phyloP scores from a whole-genome alignment of 2,888 invertebrate species.

The Schizotus pectinicornis region DNA sequence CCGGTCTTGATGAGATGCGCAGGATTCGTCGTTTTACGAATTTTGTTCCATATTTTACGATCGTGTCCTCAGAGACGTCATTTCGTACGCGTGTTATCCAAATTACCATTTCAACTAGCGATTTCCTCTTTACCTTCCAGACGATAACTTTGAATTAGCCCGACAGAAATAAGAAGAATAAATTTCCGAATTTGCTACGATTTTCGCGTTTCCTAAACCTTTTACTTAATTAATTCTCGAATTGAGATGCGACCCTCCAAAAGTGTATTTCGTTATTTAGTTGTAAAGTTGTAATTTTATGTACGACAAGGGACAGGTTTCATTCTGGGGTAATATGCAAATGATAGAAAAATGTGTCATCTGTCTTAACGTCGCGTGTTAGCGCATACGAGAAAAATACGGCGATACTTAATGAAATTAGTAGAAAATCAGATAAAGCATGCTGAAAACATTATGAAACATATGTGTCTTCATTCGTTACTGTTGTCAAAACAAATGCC shows the following conservation, averaged over 20 bases:
- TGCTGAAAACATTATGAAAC: constrained; percentile 39
- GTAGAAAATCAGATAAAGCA: constrained; percentile 38
- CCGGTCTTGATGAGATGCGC: constrained; percentile 52
- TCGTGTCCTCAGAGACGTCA: constrained; percentile 24
- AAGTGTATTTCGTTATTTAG: constrained; percentile 27
- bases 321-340: constrained; percentile 31
- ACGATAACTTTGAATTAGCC: too few species aligned
- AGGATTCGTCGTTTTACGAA: constrained; percentile 54
- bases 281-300: constrained; percentile 44
- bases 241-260: too few species aligned
- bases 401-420: constrained; percentile 38
- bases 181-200: too few species aligned
- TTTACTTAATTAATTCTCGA: too few species aligned
- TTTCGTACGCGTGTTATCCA: constrained; percentile 20
- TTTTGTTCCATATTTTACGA: constrained; percentile 53
- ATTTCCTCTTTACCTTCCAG: constrained; percentile 11
- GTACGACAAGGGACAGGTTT: constrained; percentile 32
- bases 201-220: too few species aligned
- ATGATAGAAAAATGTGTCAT: constrained; percentile 33
- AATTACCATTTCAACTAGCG: constrained; percentile 25
- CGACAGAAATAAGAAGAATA: too few species aligned
- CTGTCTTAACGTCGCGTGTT: constrained; percentile 29
- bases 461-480: constrained; percentile 38
- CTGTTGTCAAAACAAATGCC: constrained; percentile 34
- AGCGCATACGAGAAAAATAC: constrained; percentile 8